phyloP scores from a whole-genome alignment of 1,140 invertebrate species.

The Aphelinus certus region DNA sequence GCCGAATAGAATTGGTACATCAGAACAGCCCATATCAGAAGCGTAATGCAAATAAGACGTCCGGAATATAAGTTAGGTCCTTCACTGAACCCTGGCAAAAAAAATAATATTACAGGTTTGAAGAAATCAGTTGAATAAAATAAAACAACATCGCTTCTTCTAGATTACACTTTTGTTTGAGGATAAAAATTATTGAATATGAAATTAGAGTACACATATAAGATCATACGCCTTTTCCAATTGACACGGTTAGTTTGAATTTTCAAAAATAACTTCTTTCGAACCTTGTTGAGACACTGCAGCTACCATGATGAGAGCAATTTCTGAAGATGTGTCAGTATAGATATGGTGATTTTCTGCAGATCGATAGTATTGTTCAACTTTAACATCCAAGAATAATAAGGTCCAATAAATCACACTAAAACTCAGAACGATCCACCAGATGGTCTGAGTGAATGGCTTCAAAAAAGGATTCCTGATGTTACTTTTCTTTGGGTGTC shows the following conservation, averaged over 20 bases:
- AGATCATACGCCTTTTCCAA: not conserved
- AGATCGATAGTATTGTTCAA: constrained; percentile 36
- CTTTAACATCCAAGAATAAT: constrained; percentile 40
- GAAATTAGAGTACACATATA: no score
- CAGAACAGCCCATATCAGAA: constrained; percentile 72
- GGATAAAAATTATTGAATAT: no score
- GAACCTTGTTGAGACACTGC: constrained; percentile 68
- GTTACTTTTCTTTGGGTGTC: constrained; percentile 70
- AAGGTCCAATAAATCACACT: constrained; percentile 45
- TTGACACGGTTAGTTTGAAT: constrained; percentile 5
- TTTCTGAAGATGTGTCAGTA: constrained; percentile 45
- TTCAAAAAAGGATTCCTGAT: constrained; percentile 65
- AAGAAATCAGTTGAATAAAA: no score
- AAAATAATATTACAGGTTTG: not conserved
- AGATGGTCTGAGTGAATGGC: constrained; percentile 48
- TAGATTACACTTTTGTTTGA: no score
- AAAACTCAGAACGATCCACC: constrained; percentile 46
- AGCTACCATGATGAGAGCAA: constrained; percentile 58
- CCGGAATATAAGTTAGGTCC: constrained; percentile 65
- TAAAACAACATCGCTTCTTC: no score
- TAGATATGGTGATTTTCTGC: constrained; percentile 17
- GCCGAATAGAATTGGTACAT: constrained; percentile 80
- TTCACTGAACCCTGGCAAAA: constrained; percentile 61
- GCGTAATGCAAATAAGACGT: constrained; percentile 70
- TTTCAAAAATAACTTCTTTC: no score